These are phyloP conservation scores for Trypoxylon attenuatum DNA, from an alignment of 2,888 invertebrate genomes.

Conservation along the genomic window DNA sequence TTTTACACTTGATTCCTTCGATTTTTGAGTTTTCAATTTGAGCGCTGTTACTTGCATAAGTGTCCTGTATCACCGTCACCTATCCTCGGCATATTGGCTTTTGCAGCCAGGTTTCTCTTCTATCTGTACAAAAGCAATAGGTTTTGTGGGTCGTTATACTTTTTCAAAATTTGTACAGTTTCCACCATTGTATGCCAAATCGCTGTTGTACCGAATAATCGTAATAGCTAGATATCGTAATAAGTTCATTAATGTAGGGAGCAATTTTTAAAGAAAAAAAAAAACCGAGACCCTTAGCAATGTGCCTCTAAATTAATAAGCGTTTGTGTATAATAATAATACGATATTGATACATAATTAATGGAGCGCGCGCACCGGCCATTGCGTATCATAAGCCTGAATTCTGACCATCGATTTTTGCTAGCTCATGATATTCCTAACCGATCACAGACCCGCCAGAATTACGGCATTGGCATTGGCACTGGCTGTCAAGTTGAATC, in stretches of 20 bases:
- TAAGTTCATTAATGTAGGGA: conserved; percentile 67
- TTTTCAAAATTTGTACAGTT: conserved; percentile 57
- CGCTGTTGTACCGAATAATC: conserved; percentile 57
- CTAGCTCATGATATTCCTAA: conserved; percentile 60
- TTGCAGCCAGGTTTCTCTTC: conserved; percentile 33
- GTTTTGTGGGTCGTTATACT: conserved; percentile 46
- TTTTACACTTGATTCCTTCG: conserved; percentile 31
- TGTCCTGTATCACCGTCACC: conserved; percentile 14
- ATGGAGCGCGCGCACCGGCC: conserved; percentile 54
- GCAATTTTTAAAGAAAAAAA: conserved; percentile 64
- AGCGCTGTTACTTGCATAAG: conserved; percentile 22
- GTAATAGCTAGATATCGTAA: conserved; percentile 55
- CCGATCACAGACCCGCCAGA: conserved; percentile 60
- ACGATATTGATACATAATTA: conserved; percentile 59
- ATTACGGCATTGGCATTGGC: conserved; percentile 56
- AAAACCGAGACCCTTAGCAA: conserved; percentile 72
- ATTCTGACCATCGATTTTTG: conserved; percentile 63
- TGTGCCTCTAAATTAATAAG: conserved; percentile 74
- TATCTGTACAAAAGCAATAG: conserved; percentile 52
- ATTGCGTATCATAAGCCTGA: conserved; percentile 61
- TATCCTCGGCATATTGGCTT: conserved; percentile 38
- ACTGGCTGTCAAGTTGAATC: conserved; percentile 62
- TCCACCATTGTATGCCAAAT: conserved; percentile 58
- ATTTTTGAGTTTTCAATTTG: conserved; percentile 20
- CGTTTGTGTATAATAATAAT: conserved; percentile 67